Evolutionary conservation across 2,888 invertebrate species (phyloP), one percentile per base, ranked within the genome.

Genomic region (Lithophane socia): DNA sequence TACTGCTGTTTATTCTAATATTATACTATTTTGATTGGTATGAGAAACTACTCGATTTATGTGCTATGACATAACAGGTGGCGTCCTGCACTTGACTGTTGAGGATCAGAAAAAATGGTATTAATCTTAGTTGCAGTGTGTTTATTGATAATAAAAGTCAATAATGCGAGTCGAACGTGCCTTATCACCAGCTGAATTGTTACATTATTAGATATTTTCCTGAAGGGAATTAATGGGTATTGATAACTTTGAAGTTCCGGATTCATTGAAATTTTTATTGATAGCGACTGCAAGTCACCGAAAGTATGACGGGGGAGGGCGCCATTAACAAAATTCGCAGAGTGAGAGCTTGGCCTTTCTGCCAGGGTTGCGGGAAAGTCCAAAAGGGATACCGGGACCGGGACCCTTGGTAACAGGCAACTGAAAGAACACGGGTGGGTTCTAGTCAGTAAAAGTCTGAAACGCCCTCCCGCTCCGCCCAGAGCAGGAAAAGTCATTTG

Each of bases 121-220:
- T 69, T 47, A 75, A 68, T 67, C 56, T 69, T 61, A 66, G 54
- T 73, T 80, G 63, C 70, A 71, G 56, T 80, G 37, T 70, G 54
- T 56, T 68, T 67, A 79, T 73, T 77, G 75, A 77, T 83, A 74
- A 79, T 80, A 64, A 72, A 81, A 77, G 74, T 81, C 81, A 83
- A 84, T 77, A 81, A 65, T 68, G 61, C 56, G 65, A 77, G 58
- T 69, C 9, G 73, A 73, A 29, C 82, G 84, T 85, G 85, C 84
- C 77, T 84, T 81, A 86, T 86, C 83, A 68, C 8, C 29, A 21
- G 21, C 37, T 73, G 44, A 54, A 70, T 70, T 68, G 63, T 60
- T 68, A 75, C 52, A 56, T 68, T 77, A 77, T 68, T 60, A n/a
- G 24, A 75, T 81, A 80, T 68, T 71, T 68, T 66, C 58, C 49